Conservation (phyloP, 2,888 invertebrate genomes). For the Agriopis aurantiaria region DNA sequence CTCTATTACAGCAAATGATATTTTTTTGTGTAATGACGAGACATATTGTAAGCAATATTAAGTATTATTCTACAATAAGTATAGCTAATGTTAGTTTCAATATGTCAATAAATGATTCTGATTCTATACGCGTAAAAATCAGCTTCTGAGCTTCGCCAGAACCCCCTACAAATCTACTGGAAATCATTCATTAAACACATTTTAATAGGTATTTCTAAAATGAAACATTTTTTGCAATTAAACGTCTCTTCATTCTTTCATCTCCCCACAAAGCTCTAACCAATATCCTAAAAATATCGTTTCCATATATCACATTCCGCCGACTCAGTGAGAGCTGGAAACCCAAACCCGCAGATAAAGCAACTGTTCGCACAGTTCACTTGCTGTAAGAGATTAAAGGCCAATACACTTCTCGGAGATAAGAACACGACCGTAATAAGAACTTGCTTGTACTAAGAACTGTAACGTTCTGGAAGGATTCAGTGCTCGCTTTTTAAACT, state of each 20-base stretch:
- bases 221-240: too few relatives aligned
- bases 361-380: constrained; percentile 46
- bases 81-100: too few relatives aligned
- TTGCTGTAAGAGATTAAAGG: constrained; percentile 56
- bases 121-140: too few relatives aligned
- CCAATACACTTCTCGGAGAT: constrained; percentile 49
- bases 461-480: constrained; percentile 41
- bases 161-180: neutral
- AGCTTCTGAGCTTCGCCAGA: too few relatives aligned
- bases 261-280: neutral
- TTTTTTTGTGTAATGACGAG: too few relatives aligned
- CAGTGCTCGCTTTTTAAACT: constrained; percentile 38
- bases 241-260: too few relatives aligned
- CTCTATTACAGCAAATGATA: too few relatives aligned
- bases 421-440: constrained; percentile 54
- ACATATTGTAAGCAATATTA: too few relatives aligned
- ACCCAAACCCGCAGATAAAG: constrained; percentile 28
- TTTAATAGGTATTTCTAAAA: too few relatives aligned
- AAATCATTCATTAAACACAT: too few relatives aligned
- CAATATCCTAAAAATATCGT: constrained; percentile 43
- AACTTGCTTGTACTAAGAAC: constrained; percentile 44
- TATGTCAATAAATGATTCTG: too few relatives aligned
- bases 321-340: constrained; percentile 53
- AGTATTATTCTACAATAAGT: too few relatives aligned
- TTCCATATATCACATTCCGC: constrained; percentile 51